Percentiles rank a stretch among this genome's conserved stretches.
These are phyloP conservation scores for Phalacrocorax carbo DNA, from an alignment of 2,113 vertebrate species.

Conservation along the genomic window DNA sequence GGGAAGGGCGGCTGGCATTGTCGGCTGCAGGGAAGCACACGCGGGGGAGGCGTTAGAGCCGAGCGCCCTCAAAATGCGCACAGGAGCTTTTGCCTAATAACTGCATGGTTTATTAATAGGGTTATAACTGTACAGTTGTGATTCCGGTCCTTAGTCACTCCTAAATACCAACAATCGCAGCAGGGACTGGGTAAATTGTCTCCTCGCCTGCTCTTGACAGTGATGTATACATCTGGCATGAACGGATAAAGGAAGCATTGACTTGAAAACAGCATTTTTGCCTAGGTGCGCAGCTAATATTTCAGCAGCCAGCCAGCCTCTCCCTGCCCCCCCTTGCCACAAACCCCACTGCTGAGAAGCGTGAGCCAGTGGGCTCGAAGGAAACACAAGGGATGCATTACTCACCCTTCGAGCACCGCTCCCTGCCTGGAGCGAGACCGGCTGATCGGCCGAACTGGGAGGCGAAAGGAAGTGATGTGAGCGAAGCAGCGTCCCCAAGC, in stretches of 20 bases:
- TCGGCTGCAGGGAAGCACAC: conserved; percentile 66
- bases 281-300: conserved; percentile 10
- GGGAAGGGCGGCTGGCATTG: conserved; percentile 76
- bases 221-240: not conserved
- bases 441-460: not conserved
- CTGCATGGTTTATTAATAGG: not conserved
- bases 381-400: conserved; percentile 14
- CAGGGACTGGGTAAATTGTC: not conserved
- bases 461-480: not conserved
- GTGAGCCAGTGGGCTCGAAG: not conserved
- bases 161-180: not conserved
- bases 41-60: not conserved
- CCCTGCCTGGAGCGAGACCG: not conserved
- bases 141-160: not conserved
- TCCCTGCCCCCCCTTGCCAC: not conserved
- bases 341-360: not conserved
- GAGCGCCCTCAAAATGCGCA: rapidly evolving
- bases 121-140: not conserved
- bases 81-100: not conserved
- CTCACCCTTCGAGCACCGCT: not conserved
- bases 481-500: not conserved
- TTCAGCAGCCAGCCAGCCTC: not conserved
- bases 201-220: not conserved
- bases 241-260: not conserved
- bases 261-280: not conserved